Base-by-base conservation (phyloP, 1,140 invertebrate genomes). In the Conopomorpha cramerella region DNA sequence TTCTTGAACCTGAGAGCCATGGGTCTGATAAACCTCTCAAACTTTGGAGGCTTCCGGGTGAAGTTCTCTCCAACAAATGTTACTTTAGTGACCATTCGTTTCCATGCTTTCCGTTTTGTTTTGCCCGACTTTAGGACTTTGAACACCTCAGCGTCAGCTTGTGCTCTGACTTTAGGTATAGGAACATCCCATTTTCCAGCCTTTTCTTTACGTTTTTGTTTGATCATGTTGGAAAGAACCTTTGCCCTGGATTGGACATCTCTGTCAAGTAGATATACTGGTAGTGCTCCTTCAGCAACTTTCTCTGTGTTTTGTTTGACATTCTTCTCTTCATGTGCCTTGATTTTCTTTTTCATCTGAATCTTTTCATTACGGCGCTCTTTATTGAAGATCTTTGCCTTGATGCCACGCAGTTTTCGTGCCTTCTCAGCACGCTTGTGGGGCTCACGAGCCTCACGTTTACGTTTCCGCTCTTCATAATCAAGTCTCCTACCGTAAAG, bases 121-220 rank as follows among this genome's bases (percentile, higher is more conserved):
- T 99, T 99, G 29, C 98, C 98, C 26, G 90, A 93, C 64, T 90
- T 91, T 0, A 99, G 58, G 7, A 98, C 92, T 82, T 90, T 95
- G 58, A 99, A 98, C 0, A 99, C 95, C 80, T 99, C 98, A 1
- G 93, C 86, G 63, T 99, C 97, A n/a, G 93, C 92, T 50, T 99
- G 94, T 1, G 95, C 95, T 60, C 87, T 85, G 0, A 99, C 96
- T 86, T 99, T 99, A 0, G 98, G 97, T 55, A 99, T 90, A 0
- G 98, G 98, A 0, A 99, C 98, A 58, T 99, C 93, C 96, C 96
- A 99, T 84, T 99, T 99, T 0, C 96, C 98, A 38, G 95, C 96
- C 64, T 99, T 99, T 76, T 99, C 97, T 77, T 99, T 99, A 1
- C 98, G 83, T 76, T 99, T 99, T 71, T 99, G 96, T 80, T 99